Base-by-base conservation (phyloP, 2,113 vertebrate species). In the Motacilla alba region DNA sequence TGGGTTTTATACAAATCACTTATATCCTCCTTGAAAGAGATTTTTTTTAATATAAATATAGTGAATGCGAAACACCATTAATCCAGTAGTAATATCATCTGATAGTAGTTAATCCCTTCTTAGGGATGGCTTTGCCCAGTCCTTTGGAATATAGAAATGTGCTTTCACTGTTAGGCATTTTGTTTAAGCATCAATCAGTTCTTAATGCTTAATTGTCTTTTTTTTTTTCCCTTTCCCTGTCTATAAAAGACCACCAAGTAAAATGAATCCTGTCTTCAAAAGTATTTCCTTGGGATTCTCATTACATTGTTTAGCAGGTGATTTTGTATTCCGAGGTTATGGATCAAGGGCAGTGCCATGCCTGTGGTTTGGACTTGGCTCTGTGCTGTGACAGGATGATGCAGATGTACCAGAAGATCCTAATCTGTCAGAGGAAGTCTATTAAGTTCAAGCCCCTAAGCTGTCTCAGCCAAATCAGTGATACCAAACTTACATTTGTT, bases 51-150 rank as follows among this genome's bases (percentile, higher is more conserved):
- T 89, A 87, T 92, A 98, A 97, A 97, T 97, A 97, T 82, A 96
- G 95, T 97, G 94, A 97, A 98, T 97, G 73, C 4, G 23, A 96
- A 98, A 98, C 95, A 97, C 95, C 83, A 97, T 97, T 98, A 98
- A 98, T 98, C 97, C 98, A 96, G 96, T 94, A 87, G 79, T 98
- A 98, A 98, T 98, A 98, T 98, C 96, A 98, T 98, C 97, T 98
- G 98, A 98, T 98, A 98, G 94, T 50, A 94, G 96, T 88, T 98
- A 98, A 98, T 98, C 98, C 97, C 95, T 98, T 98, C 97, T 98
- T 98, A 98, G 95, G 93, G 82, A 91, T 82, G 95, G 97, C 93
- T 98, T 96, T 97, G 72, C 94, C 77, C 23, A 4, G 95, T 97
- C 91, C 93, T 97, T 97, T 93, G 86, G 94, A 97, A 97, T 96